Conservation (phyloP, 1,140 invertebrate species). For the Formica selysi region DNA sequence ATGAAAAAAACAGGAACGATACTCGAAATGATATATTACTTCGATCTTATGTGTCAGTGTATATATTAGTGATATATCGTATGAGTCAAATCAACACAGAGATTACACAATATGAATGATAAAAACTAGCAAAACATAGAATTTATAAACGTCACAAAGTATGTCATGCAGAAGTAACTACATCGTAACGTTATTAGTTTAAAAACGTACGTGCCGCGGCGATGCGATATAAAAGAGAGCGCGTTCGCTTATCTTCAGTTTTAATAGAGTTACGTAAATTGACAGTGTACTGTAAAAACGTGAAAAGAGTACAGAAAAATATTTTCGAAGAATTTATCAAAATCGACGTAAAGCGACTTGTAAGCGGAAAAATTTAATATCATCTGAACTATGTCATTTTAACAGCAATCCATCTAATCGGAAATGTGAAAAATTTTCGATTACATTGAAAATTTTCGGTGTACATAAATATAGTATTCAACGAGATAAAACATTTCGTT, state of each 20-base stretch:
- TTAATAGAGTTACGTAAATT: background rate
- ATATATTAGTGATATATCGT: background rate
- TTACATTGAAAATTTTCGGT: background rate
- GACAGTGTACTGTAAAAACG: background rate
- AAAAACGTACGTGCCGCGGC: background rate
- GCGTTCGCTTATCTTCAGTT: background rate
- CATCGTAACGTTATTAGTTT: constrained; percentile 13
- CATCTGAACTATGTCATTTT: background rate
- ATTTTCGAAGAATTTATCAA: background rate
- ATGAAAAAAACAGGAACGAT: background rate
- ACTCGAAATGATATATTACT: background rate
- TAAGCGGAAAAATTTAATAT: background rate
- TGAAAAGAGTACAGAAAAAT: background rate
- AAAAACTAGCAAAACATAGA: constrained; percentile 29
- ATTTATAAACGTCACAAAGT: constrained; percentile 6
- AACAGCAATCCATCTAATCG: background rate
- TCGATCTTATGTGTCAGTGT: background rate
- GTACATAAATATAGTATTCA: background rate
- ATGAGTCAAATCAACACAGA: background rate
- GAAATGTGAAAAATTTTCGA: background rate
- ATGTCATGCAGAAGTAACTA: constrained; percentile 5
- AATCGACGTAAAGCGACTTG: background rate
- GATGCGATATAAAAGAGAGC: constrained; percentile 36
- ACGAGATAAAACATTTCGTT: background rate
- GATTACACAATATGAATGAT: background rate